Conservation (phyloP, 1,140 invertebrate genomes). For the Conopomorpha cramerella region DNA sequence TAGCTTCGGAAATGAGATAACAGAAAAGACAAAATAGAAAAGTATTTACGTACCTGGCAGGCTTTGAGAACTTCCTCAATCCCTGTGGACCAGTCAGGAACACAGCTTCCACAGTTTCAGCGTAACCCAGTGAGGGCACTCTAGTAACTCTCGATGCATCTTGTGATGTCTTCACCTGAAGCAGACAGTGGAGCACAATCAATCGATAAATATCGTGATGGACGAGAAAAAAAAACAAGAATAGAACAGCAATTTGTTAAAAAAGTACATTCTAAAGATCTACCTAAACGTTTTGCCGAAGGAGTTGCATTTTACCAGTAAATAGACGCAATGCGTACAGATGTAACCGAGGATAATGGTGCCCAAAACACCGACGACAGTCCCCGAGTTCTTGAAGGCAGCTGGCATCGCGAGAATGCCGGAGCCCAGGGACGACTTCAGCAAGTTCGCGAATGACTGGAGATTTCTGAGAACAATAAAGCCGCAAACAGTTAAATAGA, state of each 20-base stretch:
- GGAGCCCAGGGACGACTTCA: conserved; percentile 85
- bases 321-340: conserved; percentile 80
- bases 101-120: conserved; percentile 78
- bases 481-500: no score
- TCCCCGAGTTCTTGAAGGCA: conserved; percentile 81
- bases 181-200: no score
- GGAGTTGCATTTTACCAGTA: conserved; percentile 65
- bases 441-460: conserved; percentile 75
- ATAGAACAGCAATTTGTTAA: no score
- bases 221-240: no score
- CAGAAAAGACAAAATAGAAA: neutral
- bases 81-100: conserved; percentile 72
- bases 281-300: no score
- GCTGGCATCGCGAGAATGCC: conserved; percentile 88
- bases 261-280: no score
- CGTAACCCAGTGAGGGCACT: conserved; percentile 73
- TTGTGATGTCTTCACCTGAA: conserved; percentile 74
- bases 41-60: conserved; percentile 19
- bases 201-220: no score
- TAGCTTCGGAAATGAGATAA: neutral
- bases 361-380: conserved; percentile 72
- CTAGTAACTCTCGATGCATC: conserved; percentile 69
- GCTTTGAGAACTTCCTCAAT: conserved; percentile 61
- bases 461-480: conserved; percentile 70
- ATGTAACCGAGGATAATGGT: conserved; percentile 75